phyloP scores from a whole-genome alignment of 1,140 invertebrate genomes.

The Heliconius nattereri region DNA sequence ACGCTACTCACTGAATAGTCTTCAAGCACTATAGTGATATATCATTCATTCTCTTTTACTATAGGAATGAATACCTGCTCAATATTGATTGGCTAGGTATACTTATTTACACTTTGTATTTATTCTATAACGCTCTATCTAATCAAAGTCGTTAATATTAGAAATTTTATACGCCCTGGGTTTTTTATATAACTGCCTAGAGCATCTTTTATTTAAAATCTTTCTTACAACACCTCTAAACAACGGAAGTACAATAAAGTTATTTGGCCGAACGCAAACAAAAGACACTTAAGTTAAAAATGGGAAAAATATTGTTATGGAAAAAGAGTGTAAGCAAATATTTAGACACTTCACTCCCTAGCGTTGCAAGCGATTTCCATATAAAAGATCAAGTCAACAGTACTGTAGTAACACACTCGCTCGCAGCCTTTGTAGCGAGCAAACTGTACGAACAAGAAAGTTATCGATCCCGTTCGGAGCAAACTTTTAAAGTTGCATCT shows the following conservation, averaged over 20 bases:
- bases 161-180: neutral
- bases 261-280: neutral
- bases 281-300: neutral
- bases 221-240: neutral
- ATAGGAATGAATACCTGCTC: no score
- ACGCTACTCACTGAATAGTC: no score
- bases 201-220: neutral
- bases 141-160: neutral
- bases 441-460: slow-evolving; percentile 41
- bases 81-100: neutral
- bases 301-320: slow-evolving; percentile 12
- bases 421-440: slow-evolving; percentile 36
- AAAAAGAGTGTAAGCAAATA: slow-evolving; percentile 26
- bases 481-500: slow-evolving; percentile 50
- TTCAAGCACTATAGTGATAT: no score
- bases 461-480: slow-evolving; percentile 46
- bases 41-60: no score
- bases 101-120: neutral
- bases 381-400: slow-evolving; percentile 46
- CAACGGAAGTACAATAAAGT: neutral
- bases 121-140: neutral
- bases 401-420: slow-evolving; percentile 34
- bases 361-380: slow-evolving; percentile 36
- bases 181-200: neutral
- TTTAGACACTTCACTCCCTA: slow-evolving; percentile 26